These are phyloP conservation scores for Gasterosteus nipponicus DNA, from an alignment of 2,113 vertebrate genomes.

Conservation along the genomic window DNA sequence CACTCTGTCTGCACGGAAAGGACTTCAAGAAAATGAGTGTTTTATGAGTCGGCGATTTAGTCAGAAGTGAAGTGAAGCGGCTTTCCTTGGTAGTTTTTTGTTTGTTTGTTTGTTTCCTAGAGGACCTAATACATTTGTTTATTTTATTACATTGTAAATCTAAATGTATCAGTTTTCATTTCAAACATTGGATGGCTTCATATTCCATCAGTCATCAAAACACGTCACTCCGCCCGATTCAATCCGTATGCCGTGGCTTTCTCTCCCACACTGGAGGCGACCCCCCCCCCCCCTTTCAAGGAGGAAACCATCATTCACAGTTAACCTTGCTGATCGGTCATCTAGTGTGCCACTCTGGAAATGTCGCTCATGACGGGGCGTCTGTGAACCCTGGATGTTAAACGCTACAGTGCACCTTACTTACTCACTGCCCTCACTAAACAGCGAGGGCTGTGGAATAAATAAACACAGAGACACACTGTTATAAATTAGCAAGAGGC, in stretches of 20 bases:
- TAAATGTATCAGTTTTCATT: background rate
- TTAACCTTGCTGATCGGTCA: conserved; percentile 54
- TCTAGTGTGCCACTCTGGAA: conserved; percentile 31
- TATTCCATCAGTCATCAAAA: conserved; percentile 1
- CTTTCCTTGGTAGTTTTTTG: conserved; percentile 3
- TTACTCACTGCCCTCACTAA: background rate
- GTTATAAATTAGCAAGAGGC: conserved; percentile 22
- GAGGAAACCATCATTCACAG: conserved; percentile 48
- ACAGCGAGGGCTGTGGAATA: conserved; percentile 18
- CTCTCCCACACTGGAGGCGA: conserved; percentile 25
- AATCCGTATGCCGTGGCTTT: conserved; percentile 15
- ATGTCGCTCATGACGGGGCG: conserved; percentile 42
- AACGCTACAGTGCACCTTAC: conserved; percentile 30
- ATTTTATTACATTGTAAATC: background rate
- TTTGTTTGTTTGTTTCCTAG: background rate
- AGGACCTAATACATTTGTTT: background rate
- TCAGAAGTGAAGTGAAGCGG: conserved; percentile 27
- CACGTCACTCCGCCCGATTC: background rate
- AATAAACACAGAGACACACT: conserved; percentile 13
- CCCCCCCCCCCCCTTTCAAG: conserved; percentile 31
- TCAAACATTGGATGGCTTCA: background rate
- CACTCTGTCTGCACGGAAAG: conserved; percentile 34
- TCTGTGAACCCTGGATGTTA: conserved; percentile 28
- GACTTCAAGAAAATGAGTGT: conserved; percentile 42
- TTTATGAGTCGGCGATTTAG: conserved; percentile 39